Conservation (phyloP, 2,888 invertebrate genomes). For the Habrosyne pyritoides region DNA sequence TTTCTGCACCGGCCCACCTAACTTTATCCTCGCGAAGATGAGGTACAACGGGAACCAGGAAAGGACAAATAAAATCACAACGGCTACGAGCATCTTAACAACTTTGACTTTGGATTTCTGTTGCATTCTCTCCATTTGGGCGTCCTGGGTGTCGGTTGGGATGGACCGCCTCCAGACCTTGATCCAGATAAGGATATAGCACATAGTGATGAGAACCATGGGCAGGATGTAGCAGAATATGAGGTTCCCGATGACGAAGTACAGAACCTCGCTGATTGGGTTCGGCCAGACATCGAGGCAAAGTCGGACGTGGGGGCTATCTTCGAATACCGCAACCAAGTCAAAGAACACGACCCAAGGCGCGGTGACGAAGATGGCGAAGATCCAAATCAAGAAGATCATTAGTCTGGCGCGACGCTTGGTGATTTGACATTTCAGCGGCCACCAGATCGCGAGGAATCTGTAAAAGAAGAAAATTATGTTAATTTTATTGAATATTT, state of each 20-base stretch:
- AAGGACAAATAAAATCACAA: slow-evolving; percentile 95
- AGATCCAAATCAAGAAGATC: slow-evolving; percentile 95
- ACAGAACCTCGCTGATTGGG: slow-evolving; percentile 90
- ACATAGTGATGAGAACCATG: slow-evolving; percentile 94
- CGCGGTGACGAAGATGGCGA: slow-evolving; percentile 92
- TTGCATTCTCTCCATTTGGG: slow-evolving; percentile 95
- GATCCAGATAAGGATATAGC: slow-evolving; percentile 96
- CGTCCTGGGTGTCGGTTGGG: slow-evolving; percentile 95
- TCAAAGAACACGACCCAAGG: slow-evolving; percentile 97
- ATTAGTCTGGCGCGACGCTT: slow-evolving; percentile 93
- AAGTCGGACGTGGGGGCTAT: slow-evolving; percentile 89
- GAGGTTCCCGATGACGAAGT: slow-evolving; percentile 94
- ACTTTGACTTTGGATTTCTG: slow-evolving; percentile 97
- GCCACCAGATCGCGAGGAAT: slow-evolving; percentile 98
- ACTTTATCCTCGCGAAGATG: slow-evolving; percentile 93
- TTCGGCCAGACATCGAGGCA: slow-evolving; percentile 95
- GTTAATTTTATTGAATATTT: background rate
- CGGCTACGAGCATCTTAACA: slow-evolving; percentile 96
- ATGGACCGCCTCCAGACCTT: slow-evolving; percentile 94
- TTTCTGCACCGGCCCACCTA: slow-evolving; percentile 88
- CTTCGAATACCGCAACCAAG: slow-evolving; percentile 88
- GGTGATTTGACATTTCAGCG: slow-evolving; percentile 94
- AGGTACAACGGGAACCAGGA: slow-evolving; percentile 97
- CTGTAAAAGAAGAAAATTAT: slow-evolving; percentile 84
- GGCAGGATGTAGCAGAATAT: slow-evolving; percentile 95